These are phyloP conservation scores for Holothuria glaberrima DNA, from an alignment of 35 echinoderm and acorn worm genomes.

Conservation along the genomic window DNA sequence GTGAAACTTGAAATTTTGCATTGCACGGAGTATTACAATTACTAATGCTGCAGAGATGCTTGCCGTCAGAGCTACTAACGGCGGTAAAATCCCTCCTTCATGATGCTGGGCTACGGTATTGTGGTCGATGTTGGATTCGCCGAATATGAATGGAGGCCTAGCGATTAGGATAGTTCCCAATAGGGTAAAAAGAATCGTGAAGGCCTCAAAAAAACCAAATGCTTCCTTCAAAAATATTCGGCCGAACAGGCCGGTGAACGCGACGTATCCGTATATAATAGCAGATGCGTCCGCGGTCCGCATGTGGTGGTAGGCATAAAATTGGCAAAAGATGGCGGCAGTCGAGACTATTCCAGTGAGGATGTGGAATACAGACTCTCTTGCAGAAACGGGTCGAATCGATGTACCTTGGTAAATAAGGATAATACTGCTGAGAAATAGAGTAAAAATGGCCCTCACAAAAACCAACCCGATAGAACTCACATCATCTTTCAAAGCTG, in stretches of 20 bases:
- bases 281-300: slow-evolving; percentile 27
- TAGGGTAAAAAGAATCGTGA: background rate
- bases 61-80: background rate
- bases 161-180: background rate
- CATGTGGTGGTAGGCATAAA: slow-evolving; percentile 39
- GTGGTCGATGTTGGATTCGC: background rate
- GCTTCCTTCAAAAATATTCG: slow-evolving; percentile 39
- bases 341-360: background rate
- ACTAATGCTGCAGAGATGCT: slow-evolving; percentile 1
- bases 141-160: slow-evolving; percentile 8
- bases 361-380: slow-evolving; percentile 22
- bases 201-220: slow-evolving; percentile 14
- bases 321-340: slow-evolving; percentile 27
- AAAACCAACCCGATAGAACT: slow-evolving; percentile 11
- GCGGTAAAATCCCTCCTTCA: background rate
- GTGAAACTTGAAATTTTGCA: slow-evolving; percentile 14
- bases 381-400: background rate
- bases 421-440: background rate
- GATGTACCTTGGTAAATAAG: slow-evolving; percentile 12
- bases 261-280: slow-evolving; percentile 16
- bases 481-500: background rate
- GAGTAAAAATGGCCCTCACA: background rate
- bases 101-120: background rate
- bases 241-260: slow-evolving; percentile 19
- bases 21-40: slow-evolving; percentile 2